Evolutionary conservation across 2,888 invertebrate species (phyloP), one percentile per base, ranked within the genome.

Genomic region (Stenichneumon culpator): DNA sequence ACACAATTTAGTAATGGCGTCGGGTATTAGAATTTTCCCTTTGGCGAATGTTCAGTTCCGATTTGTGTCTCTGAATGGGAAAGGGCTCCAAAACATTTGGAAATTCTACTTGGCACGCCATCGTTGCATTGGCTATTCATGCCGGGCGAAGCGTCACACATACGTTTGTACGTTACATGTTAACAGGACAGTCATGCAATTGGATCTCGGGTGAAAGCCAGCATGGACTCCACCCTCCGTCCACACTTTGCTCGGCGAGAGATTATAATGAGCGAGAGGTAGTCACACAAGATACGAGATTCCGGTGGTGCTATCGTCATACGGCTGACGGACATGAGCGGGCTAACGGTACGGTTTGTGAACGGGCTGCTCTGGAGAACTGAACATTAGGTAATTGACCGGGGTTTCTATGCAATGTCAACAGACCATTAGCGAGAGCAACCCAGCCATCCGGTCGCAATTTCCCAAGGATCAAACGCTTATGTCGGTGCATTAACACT

Each of bases 381-480:
- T 78, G 57, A 70, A 78, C 74, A 84, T 84, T 82, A 84, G 81
- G 78, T 84, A 82, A 84, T 84, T 84, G 74, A 80, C 70, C 52
- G 80, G 80, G 83, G 80, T 84, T 69, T 83, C 78, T 44, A 78
- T 72, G 65, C 68, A 84, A 77, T 80, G 73, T 79, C 73, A 82
- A 84, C 82, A 79, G 69, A 60, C 69, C 80, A 84, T 86, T 78
- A 84, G 79, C 44, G 44, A 57, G 60, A 80, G 81, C 39, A 69
- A 60, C 47, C 22, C 44, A 39, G 65, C 63, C 70, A 47, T 14
- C 63, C 69, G 69, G 68, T 47, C 73, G 52, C 22, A 78, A n/a
- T 78, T 78, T 68, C 39, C n/a, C 63, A 70, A 79, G 77, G 79
- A 82, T 86, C 82, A 86, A 84, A 84, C 77, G 82, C 28, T 74